Evolutionary conservation across 2,797 vertebrate species (phyloP).

Genomic region (Centropyge bicolor): DNA sequence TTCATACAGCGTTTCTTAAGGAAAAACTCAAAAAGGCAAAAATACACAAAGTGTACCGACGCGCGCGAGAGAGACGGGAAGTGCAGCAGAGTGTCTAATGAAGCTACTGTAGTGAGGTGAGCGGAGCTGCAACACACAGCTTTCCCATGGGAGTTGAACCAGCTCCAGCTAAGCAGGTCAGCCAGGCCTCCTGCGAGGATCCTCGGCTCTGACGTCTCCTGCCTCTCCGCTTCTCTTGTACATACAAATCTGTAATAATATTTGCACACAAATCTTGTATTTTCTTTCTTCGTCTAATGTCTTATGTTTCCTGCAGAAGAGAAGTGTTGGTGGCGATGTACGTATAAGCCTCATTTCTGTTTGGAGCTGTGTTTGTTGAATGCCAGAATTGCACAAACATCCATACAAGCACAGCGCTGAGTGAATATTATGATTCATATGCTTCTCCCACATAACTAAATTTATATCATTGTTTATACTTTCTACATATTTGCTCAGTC

Average conservation of each 20-base stretch:
- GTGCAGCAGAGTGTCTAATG: slow-evolving; percentile 45
- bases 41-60: slow-evolving; percentile 34
- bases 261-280: too few species aligned
- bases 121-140: slow-evolving; percentile 27
- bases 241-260: slow-evolving; percentile 14
- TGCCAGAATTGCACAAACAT: background rate
- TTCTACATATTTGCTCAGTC: background rate
- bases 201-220: slow-evolving; percentile 16
- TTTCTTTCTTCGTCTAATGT: background rate
- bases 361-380: background rate
- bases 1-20: slow-evolving; percentile 54
- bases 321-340: background rate
- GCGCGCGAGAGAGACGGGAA: slow-evolving; percentile 3
- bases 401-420: background rate
- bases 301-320: background rate
- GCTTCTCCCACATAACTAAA: background rate
- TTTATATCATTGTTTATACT: background rate
- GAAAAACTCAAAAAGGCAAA: slow-evolving; percentile 46
- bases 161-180: slow-evolving; percentile 59
- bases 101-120: slow-evolving; percentile 44
- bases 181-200: slow-evolving; percentile 37
- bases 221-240: slow-evolving; percentile 2
- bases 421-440: background rate
- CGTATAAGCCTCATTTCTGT: slow-evolving; percentile 9
- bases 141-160: slow-evolving; percentile 43